Conservation (phyloP, 2,888 invertebrate genomes). For the Polia nebulosa region DNA sequence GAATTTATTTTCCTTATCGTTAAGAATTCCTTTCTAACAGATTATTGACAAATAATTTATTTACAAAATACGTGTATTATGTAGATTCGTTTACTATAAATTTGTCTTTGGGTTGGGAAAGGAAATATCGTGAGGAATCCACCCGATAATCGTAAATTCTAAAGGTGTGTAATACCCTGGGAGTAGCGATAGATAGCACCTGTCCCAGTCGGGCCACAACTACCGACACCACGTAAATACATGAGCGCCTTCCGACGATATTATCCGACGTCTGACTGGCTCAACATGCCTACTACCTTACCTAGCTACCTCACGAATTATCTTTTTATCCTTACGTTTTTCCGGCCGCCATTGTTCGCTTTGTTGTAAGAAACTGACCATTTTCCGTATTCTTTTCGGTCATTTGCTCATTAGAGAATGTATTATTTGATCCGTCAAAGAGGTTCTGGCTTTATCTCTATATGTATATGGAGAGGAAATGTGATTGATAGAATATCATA, state of each 20-base stretch:
- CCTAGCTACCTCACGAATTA: constrained; percentile 41
- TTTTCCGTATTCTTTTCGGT: constrained; percentile 37
- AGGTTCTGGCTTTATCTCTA: not conserved
- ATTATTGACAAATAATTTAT: constrained; percentile 42
- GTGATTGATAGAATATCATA: not conserved
- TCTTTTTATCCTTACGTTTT: constrained; percentile 32
- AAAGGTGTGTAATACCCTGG: constrained; percentile 50
- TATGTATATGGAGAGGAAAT: not conserved
- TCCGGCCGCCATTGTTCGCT: constrained; percentile 35
- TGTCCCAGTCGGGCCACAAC: constrained; percentile 43
- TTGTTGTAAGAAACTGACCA: constrained; percentile 41
- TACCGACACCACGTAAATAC: constrained; percentile 46
- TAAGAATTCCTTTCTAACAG: constrained; percentile 34
- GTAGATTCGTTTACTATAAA: constrained; percentile 36
- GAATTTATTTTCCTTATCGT: constrained; percentile 53
- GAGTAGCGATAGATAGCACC: constrained; percentile 38
- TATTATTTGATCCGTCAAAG: constrained; percentile 17
- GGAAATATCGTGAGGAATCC: constrained; percentile 38
- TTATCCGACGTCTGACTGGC: constrained; percentile 39
- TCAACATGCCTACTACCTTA: constrained; percentile 32
- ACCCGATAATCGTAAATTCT: constrained; percentile 48
- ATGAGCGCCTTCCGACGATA: constrained; percentile 34
- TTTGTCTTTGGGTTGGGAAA: constrained; percentile 26
- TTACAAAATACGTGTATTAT: constrained; percentile 37
- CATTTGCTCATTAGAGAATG: constrained; percentile 33